Percentiles rank a stretch among this genome's conserved stretches.
phyloP scores from a whole-genome alignment of 2,888 invertebrate genomes.

The Lasioglossum calceatum region DNA sequence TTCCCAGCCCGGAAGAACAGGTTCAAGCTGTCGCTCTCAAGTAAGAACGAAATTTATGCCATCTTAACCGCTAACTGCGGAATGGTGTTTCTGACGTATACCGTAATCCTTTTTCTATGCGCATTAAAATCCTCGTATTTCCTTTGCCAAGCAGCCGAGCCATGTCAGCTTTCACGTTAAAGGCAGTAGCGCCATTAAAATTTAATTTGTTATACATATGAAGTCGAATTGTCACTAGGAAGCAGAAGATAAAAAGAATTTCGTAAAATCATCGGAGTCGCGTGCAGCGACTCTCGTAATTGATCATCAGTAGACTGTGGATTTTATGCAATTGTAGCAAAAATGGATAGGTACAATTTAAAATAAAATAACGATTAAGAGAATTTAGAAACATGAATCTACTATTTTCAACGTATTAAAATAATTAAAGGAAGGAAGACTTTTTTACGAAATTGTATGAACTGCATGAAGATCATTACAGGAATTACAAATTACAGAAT shows the following conservation, averaged over 20 bases:
- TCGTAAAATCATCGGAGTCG: too few relatives aligned
- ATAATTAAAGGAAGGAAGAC: too few relatives aligned
- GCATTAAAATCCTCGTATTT: background rate
- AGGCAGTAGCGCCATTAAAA: background rate
- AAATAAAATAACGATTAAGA: too few relatives aligned
- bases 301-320: too few relatives aligned
- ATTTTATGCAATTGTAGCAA: background rate
- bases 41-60: conserved; percentile 85
- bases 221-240: too few relatives aligned
- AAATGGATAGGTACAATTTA: too few relatives aligned
- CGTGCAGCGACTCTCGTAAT: too few relatives aligned
- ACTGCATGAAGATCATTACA: background rate
- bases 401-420: too few relatives aligned
- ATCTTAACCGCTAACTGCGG: conserved; percentile 33
- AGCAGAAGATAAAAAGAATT: too few relatives aligned
- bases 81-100: background rate
- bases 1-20: conserved; percentile 95
- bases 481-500: background rate
- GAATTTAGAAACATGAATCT: too few relatives aligned
- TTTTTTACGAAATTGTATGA: too few relatives aligned
- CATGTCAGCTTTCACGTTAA: background rate
- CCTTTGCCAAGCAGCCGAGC: background rate
- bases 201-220: background rate
- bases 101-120: background rate
- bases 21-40: conserved; percentile 92